Percentiles rank a stretch among this genome's conserved stretches.
phyloP scores from a whole-genome alignment of 1,140 invertebrate genomes.

The Battus philenor region DNA sequence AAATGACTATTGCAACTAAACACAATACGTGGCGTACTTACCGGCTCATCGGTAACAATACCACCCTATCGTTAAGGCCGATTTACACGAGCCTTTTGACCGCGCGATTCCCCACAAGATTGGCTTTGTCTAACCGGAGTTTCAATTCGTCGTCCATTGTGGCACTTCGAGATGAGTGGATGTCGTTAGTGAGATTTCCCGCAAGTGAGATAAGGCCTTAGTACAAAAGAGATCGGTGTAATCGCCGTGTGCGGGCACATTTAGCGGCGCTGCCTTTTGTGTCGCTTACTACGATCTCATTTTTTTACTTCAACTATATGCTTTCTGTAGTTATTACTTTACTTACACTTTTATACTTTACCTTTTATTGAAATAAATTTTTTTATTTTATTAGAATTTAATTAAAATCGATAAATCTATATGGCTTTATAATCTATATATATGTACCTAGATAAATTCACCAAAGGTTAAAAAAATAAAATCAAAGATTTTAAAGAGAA shows the following conservation, averaged over 20 bases:
- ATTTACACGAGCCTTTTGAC: slow-evolving; percentile 55
- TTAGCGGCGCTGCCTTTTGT: slow-evolving; percentile 32
- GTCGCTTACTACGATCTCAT: slow-evolving; percentile 22
- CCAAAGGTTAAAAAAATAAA: too few relatives aligned
- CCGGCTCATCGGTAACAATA: slow-evolving; percentile 4
- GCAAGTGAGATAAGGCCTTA: slow-evolving; percentile 46
- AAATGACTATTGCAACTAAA: too few relatives aligned
- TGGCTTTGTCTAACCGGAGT: slow-evolving; percentile 62
- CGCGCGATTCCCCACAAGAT: slow-evolving; percentile 41
- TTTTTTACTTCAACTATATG: too few relatives aligned
- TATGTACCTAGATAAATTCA: too few relatives aligned
- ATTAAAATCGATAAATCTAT: too few relatives aligned
- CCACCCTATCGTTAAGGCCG: slow-evolving; percentile 31
- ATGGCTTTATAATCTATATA: too few relatives aligned
- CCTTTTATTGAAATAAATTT: too few relatives aligned
- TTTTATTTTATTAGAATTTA: too few relatives aligned
- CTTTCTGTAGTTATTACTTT: too few relatives aligned
- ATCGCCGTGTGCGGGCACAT: slow-evolving; percentile 40
- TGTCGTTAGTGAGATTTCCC: slow-evolving; percentile 61
- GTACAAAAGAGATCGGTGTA: slow-evolving; percentile 54
- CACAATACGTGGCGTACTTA: slow-evolving; percentile 9
- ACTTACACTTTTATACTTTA: too few relatives aligned
- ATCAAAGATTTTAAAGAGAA: too few relatives aligned
- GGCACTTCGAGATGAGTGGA: slow-evolving; percentile 60
- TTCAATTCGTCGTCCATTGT: slow-evolving; percentile 67